Conservation (phyloP, 2,113 vertebrate species). For the Dendrocopos noguchii region DNA sequence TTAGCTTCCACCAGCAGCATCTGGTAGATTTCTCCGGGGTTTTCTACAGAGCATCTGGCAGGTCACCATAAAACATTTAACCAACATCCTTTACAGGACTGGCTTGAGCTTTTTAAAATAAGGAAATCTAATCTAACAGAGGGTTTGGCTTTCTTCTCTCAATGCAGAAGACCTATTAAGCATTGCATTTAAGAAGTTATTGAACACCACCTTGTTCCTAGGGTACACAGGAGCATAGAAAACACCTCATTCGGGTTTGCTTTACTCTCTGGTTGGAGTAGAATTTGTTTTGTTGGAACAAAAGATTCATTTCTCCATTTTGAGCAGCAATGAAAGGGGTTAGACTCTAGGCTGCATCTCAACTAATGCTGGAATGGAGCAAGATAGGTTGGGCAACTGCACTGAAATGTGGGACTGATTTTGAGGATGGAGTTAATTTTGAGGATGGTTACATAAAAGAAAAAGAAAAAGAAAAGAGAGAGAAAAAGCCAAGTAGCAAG, state of each 20-base stretch:
- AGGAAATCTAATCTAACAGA: slow-evolving; percentile 11
- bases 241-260: background rate
- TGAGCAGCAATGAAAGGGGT: background rate
- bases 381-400: background rate
- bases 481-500: background rate
- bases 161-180: slow-evolving; percentile 18
- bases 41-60: slow-evolving; percentile 52
- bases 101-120: slow-evolving; percentile 8
- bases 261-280: background rate
- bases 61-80: slow-evolving; percentile 54
- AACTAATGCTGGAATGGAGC: background rate
- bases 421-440: background rate
- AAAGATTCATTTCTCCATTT: slow-evolving; percentile 23
- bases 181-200: slow-evolving; percentile 30
- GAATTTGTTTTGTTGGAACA: background rate
- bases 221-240: background rate
- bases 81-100: background rate
- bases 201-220: slow-evolving; percentile 28
- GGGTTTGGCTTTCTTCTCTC: background rate
- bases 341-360: background rate
- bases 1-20: slow-evolving; percentile 38
- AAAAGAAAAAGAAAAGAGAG: no score
- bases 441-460: background rate
- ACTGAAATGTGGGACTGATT: background rate
- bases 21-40: slow-evolving; percentile 44